A percentile compares a stretch with the other conserved stretches of the same genome.
Evolutionary conservation across 2,797 vertebrate genomes (phyloP).

Genomic region (Melanotaenia pygmaea): DNA sequence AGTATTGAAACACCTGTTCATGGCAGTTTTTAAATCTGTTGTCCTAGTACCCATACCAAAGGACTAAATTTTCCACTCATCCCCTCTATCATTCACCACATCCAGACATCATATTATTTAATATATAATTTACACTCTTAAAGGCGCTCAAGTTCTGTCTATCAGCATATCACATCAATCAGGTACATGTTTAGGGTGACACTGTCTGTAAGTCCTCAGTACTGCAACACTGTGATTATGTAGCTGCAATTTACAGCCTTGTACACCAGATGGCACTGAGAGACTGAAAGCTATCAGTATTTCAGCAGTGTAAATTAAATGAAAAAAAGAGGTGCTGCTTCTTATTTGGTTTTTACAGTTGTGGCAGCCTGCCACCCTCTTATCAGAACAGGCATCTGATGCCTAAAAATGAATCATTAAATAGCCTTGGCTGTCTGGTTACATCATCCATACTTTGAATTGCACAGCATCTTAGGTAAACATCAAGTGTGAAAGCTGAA

Average conservation of each 20-base stretch:
- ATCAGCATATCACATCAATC: background rate
- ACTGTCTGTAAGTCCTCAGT: conserved; percentile 59
- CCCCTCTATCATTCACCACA: background rate
- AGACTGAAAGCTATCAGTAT: conserved; percentile 10
- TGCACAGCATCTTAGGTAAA: background rate
- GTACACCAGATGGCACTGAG: conserved; percentile 64
- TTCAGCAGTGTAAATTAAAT: background rate
- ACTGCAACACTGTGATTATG: conserved; percentile 36
- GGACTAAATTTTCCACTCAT: background rate
- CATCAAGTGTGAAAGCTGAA: background rate
- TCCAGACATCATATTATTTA: background rate
- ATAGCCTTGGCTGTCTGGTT: background rate
- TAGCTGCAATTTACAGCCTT: conserved; percentile 33
- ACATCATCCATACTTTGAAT: background rate
- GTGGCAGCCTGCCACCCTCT: background rate
- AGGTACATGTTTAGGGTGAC: conserved; percentile 47
- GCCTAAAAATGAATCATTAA: background rate
- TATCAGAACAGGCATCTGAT: background rate
- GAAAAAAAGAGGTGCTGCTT: background rate
- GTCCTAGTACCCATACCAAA: background rate
- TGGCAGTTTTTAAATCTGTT: background rate
- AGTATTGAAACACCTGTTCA: background rate
- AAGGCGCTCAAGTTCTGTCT: background rate
- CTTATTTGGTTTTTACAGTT: background rate
- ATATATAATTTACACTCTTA: background rate